These are phyloP conservation scores for Tetheella fluctuosa DNA, from an alignment of 2,888 invertebrate species.

Conservation along the genomic window DNA sequence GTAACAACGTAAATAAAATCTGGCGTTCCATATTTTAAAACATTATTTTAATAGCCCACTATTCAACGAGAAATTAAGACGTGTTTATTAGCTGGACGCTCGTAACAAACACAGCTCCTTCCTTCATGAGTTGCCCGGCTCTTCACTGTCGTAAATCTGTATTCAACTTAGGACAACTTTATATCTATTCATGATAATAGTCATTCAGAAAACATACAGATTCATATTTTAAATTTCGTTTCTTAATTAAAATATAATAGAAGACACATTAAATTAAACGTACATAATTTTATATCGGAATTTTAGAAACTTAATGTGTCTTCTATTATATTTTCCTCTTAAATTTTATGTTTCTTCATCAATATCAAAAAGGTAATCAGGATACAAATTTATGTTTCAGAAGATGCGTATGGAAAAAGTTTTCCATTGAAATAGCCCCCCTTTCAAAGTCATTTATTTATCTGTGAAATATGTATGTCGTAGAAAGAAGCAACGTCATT, in stretches of 20 bases:
- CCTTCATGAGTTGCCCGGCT: conserved; percentile 70
- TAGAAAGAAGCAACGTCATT: neutral
- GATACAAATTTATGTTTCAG: conserved; percentile 62
- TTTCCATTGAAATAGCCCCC: conserved; percentile 43
- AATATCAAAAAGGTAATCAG: conserved; percentile 50
- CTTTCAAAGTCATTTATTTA: conserved; percentile 19
- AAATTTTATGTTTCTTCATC: neutral
- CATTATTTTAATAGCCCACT: conserved; percentile 82
- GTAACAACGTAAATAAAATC: conserved; percentile 77
- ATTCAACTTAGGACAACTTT: conserved; percentile 57
- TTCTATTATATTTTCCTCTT: conserved; percentile 9
- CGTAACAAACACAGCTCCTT: conserved; percentile 76
- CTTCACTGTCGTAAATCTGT: conserved; percentile 66
- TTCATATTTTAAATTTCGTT: conserved; percentile 9
- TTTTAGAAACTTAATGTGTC: neutral
- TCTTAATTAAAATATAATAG: no score
- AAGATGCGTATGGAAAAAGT: conserved; percentile 68
- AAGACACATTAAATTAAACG: no score
- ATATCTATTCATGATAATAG: conserved; percentile 41
- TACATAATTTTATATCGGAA: no score
- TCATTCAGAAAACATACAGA: conserved; percentile 14
- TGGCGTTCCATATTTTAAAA: conserved; percentile 80
- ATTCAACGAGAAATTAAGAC: conserved; percentile 80
- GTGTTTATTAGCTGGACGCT: conserved; percentile 79
- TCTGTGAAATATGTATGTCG: conserved; percentile 4